Percentiles rank a stretch among this genome's conserved stretches.
Conservation (phyloP, 2,888 invertebrate species). For the Torymus texanus region DNA sequence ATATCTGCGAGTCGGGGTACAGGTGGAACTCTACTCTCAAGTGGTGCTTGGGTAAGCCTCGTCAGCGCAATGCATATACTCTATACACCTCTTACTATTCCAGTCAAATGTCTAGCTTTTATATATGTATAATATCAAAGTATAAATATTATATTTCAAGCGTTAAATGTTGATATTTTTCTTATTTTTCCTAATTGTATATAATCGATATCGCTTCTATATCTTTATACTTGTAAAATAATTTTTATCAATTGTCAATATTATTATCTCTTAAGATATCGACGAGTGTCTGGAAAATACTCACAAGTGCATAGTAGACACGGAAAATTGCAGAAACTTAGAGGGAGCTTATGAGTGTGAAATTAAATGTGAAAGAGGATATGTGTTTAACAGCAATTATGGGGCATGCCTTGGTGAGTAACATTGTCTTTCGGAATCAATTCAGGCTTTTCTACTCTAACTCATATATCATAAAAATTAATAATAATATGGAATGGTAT, state of each 20-base stretch:
- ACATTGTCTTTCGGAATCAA: background rate
- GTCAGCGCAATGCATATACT: background rate
- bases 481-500: no score
- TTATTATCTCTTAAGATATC: conserved; percentile 78
- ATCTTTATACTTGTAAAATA: no score
- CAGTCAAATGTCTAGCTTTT: no score
- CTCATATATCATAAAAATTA: no score
- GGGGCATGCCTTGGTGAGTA: conserved; percentile 69
- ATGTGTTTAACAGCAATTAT: conserved; percentile 62
- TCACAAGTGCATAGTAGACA: conserved; percentile 79
- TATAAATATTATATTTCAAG: no score
- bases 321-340: conserved; percentile 68
- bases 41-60: conserved; percentile 71
- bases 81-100: no score
- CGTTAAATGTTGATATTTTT: no score
- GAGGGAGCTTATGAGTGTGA: conserved; percentile 76
- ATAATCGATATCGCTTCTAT: no score
- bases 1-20: conserved; percentile 68
- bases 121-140: no score
- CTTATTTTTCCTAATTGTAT: no score
- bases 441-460: background rate
- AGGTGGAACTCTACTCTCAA: conserved; percentile 67
- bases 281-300: conserved; percentile 84
- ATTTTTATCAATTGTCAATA: no score
- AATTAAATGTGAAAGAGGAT: conserved; percentile 68